A percentile compares a stretch with the other conserved stretches of the same genome.
Conservation (phyloP, 2,113 vertebrate genomes). For the Silurus glanis region DNA sequence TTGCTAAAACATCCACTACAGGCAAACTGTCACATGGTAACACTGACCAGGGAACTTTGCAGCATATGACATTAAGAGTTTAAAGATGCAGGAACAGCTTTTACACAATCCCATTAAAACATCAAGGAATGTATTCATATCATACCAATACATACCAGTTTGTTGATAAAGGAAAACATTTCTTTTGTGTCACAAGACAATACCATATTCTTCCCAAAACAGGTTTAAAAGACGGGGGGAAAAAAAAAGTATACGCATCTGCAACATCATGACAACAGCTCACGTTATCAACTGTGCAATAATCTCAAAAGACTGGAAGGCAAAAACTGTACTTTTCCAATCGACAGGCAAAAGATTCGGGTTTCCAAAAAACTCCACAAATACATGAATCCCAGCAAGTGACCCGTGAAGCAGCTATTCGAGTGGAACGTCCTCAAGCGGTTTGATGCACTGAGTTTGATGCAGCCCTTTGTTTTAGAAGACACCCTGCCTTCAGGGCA, state of each 20-base stretch:
- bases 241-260: conserved; percentile 67
- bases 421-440: conserved; percentile 22
- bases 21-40: conserved; percentile 45
- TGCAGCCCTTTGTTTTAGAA: conserved; percentile 24
- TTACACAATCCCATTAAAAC: conserved; percentile 64
- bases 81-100: conserved; percentile 17
- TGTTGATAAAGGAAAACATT: conserved; percentile 67
- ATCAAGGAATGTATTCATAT: conserved; percentile 83
- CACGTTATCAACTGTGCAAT: conserved; percentile 57
- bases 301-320: conserved; percentile 62
- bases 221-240: conserved; percentile 61
- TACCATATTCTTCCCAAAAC: conserved; percentile 65
- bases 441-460: background rate
- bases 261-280: conserved; percentile 70
- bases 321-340: conserved; percentile 62
- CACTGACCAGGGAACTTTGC: background rate
- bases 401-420: conserved; percentile 65
- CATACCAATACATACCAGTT: conserved; percentile 78
- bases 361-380: background rate
- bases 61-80: conserved; percentile 36
- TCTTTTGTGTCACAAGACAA: conserved; percentile 72
- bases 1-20: conserved; percentile 29
- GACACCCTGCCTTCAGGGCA: background rate
- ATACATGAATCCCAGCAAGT: conserved; percentile 51
- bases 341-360: conserved; percentile 54